These are phyloP conservation scores for Oriolus oriolus DNA, from an alignment of 2,113 vertebrate genomes.

Conservation along the genomic window DNA sequence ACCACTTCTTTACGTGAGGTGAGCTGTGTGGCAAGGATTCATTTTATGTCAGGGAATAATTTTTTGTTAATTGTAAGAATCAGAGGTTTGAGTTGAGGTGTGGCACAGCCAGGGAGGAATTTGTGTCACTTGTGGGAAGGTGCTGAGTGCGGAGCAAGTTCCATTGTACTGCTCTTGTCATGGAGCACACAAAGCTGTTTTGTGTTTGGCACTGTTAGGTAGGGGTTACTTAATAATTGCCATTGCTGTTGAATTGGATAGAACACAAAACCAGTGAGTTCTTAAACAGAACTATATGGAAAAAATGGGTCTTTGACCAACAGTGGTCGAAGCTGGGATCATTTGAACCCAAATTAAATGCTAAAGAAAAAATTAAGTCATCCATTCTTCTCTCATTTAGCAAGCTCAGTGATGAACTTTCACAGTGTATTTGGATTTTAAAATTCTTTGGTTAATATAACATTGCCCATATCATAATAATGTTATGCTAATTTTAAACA, in stretches of 20 bases:
- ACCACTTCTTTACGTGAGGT: constrained; percentile 97
- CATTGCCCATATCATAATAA: not conserved
- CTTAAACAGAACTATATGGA: not conserved
- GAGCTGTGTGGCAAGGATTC: constrained; percentile 3
- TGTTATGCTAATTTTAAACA: not conserved
- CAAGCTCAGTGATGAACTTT: not conserved
- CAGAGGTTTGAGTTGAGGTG: not conserved
- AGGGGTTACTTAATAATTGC: not conserved
- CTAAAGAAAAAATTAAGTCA: not conserved
- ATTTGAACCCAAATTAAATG: not conserved
- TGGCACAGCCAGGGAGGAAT: not conserved
- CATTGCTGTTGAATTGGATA: not conserved
- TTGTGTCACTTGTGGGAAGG: not conserved
- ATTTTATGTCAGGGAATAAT: not conserved
- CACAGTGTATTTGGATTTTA: not conserved
- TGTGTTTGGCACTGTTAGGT: not conserved
- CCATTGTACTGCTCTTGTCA: not conserved
- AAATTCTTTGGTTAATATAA: not conserved
- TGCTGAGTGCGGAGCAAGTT: not conserved
- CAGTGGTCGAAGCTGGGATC: not conserved
- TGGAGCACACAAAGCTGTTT: not conserved
- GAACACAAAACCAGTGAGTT: not conserved
- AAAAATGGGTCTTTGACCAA: not conserved
- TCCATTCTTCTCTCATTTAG: not conserved
- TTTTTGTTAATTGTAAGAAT: not conserved